These are phyloP conservation scores for Pollachius pollachius DNA, from an alignment of 2,113 vertebrate genomes.

Conservation along the genomic window DNA sequence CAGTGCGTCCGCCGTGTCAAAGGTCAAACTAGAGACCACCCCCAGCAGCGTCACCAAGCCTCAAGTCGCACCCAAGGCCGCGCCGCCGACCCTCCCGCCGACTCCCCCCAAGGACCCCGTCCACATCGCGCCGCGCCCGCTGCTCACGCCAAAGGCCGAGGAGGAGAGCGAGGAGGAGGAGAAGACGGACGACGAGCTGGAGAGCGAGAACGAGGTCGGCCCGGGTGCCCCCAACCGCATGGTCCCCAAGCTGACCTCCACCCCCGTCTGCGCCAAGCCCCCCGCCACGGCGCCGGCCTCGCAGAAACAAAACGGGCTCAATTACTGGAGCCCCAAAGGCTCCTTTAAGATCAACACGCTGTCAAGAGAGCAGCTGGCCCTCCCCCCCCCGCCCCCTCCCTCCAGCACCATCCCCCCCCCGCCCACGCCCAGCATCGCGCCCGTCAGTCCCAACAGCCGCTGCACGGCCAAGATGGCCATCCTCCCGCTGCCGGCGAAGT, in stretches of 20 bases:
- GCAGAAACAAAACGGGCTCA: constrained; percentile 75
- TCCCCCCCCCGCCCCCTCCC: constrained; percentile 54
- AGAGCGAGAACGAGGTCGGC: constrained; percentile 43
- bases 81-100: constrained; percentile 38
- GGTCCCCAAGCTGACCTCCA: constrained; percentile 69
- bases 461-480: constrained; percentile 48
- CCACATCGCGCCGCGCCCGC: constrained; percentile 51
- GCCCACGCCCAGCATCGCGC: constrained; percentile 57
- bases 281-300: constrained; percentile 40
- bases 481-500: constrained; percentile 52
- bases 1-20: constrained; percentile 61
- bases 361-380: constrained; percentile 73
- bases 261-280: constrained; percentile 65
- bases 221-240: constrained; percentile 64
- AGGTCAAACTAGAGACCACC: constrained; percentile 69
- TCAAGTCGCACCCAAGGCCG: constrained; percentile 67
- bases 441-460: constrained; percentile 60
- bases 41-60: constrained; percentile 65
- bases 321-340: constrained; percentile 72
- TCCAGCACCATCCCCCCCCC: constrained; percentile 57
- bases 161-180: constrained; percentile 64
- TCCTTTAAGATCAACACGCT: constrained; percentile 77
- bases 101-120: constrained; percentile 57
- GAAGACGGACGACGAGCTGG: constrained; percentile 65
- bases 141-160: constrained; percentile 55